phyloP scores from a whole-genome alignment of 1,140 invertebrate species.

The Drosophila guanche region DNA sequence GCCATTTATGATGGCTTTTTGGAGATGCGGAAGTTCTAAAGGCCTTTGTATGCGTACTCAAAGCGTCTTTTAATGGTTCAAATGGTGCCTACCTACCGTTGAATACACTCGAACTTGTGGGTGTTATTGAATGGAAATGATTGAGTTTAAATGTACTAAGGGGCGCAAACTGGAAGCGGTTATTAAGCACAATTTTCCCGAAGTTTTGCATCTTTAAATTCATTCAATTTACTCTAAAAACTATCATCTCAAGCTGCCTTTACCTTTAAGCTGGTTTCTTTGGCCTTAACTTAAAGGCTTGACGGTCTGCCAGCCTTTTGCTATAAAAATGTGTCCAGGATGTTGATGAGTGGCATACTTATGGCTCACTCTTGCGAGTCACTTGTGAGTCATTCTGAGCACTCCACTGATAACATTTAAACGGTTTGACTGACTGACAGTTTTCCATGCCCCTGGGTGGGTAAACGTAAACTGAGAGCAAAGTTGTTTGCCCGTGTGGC shows the following conservation, averaged over 20 bases:
- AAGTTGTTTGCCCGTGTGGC: conserved; percentile 40
- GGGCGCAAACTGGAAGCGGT: too few species aligned
- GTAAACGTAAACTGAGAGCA: conserved; percentile 11
- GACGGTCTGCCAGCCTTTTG: neutral
- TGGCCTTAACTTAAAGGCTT: too few species aligned
- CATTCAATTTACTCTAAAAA: too few species aligned
- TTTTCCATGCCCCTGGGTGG: conserved; percentile 33
- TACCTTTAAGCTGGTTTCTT: too few species aligned
- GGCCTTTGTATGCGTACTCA: neutral
- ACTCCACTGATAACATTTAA: conserved; percentile 28
- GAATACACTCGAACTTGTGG: too few species aligned
- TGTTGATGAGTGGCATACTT: conserved; percentile 9
- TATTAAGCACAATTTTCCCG: too few species aligned
- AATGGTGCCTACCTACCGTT: too few species aligned
- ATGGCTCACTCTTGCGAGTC: neutral
- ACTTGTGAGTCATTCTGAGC: conserved; percentile 9
- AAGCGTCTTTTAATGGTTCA: conserved; percentile 1
- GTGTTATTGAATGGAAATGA: too few species aligned
- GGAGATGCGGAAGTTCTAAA: conserved; percentile 4
- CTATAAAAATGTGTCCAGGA: conserved; percentile 1
- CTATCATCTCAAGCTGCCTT: too few species aligned
- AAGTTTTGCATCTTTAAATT: too few species aligned
- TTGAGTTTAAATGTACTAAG: too few species aligned
- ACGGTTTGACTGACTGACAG: neutral
- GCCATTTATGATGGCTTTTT: conserved; percentile 33